Evolutionary conservation across 2,888 invertebrate species (phyloP).

Genomic region (Torymus tubicola): DNA sequence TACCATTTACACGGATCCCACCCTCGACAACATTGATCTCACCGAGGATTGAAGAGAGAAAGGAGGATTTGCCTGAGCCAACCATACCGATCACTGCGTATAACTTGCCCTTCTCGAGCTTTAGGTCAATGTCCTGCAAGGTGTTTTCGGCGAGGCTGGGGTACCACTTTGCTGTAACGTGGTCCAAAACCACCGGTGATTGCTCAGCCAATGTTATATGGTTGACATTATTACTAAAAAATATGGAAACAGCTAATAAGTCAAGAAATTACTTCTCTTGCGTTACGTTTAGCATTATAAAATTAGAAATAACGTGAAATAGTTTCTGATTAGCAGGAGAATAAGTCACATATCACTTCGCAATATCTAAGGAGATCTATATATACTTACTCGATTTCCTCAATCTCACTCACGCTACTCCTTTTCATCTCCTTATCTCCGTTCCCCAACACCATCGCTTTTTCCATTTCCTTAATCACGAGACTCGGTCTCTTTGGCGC

Average conservation of each 20-base stretch:
- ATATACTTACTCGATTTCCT: constrained; percentile 7
- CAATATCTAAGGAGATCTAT: too few relatives aligned
- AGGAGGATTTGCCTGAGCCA: constrained; percentile 85
- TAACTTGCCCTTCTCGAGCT: constrained; percentile 79
- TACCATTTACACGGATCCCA: constrained; percentile 81
- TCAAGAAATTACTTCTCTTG: too few relatives aligned
- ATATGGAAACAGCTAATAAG: too few relatives aligned
- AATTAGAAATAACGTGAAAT: too few relatives aligned
- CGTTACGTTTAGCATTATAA: too few relatives aligned
- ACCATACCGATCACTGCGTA: constrained; percentile 87
- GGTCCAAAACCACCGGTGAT: constrained; percentile 64
- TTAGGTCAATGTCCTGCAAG: constrained; percentile 78
- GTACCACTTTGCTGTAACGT: constrained; percentile 78
- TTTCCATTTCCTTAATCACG: constrained; percentile 26
- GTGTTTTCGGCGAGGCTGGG: constrained; percentile 77
- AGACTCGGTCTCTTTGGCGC: not conserved
- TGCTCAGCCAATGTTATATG: too few relatives aligned
- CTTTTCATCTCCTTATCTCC: not conserved
- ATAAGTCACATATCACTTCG: too few relatives aligned
- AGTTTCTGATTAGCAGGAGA: too few relatives aligned
- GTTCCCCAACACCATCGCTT: constrained; percentile 9
- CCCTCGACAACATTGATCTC: constrained; percentile 83
- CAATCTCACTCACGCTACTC: not conserved
- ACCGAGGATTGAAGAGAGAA: constrained; percentile 84
- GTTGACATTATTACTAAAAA: too few relatives aligned